phyloP scores from a whole-genome alignment of 2,797 vertebrate species.

The Onychomys leucogaster region DNA sequence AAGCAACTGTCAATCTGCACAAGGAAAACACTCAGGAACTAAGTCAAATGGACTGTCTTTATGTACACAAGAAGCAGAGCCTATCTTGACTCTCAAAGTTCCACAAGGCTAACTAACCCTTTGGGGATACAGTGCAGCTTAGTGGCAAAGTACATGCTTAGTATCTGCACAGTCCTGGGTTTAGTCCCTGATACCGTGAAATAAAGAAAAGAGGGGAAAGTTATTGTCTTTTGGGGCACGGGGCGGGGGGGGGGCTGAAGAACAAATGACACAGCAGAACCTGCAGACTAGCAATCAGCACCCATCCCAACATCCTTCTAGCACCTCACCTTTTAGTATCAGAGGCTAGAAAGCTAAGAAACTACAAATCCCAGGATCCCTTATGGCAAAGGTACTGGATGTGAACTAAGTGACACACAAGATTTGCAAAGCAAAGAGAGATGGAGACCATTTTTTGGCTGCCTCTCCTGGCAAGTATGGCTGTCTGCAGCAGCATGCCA shows the following conservation, averaged over 20 bases:
- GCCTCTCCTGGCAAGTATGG: neutral
- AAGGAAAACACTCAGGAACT: slow-evolving; percentile 16
- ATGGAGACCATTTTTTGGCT: neutral
- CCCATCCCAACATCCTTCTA: neutral
- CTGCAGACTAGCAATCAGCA: neutral
- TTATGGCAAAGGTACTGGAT: neutral
- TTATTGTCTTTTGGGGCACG: neutral
- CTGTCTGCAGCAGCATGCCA: neutral
- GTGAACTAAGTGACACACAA: neutral
- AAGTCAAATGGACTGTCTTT: neutral
- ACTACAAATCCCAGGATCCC: slow-evolving; percentile 43
- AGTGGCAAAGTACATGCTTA: neutral
- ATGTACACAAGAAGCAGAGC: slow-evolving; percentile 4
- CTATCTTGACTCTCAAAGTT: neutral
- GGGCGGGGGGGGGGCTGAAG: neutral
- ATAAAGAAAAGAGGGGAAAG: neutral
- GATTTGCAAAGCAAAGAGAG: neutral
- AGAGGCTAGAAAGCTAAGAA: slow-evolving; percentile 15
- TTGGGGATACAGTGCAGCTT: neutral
- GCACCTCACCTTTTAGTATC: neutral
- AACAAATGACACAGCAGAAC: neutral
- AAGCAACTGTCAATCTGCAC: neutral
- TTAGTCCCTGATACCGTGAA: neutral
- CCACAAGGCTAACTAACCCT: neutral
- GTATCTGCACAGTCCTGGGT: neutral